Percentiles rank a stretch among this genome's conserved stretches.
These are phyloP conservation scores for Nematolebias whitei DNA, from an alignment of 2,113 vertebrate genomes.

Conservation along the genomic window DNA sequence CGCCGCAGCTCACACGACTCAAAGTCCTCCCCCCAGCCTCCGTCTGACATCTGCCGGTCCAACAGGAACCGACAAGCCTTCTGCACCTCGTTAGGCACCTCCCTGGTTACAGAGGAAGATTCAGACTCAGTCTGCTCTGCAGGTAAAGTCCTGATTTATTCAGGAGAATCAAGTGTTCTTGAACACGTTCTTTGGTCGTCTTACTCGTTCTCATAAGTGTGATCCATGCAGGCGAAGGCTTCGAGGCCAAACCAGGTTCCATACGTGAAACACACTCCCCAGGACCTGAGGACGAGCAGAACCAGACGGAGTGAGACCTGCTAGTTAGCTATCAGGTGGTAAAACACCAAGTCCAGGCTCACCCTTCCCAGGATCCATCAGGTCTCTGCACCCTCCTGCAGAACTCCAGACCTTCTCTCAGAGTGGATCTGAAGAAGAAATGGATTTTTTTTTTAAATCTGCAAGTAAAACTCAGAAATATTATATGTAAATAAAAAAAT, in stretches of 20 bases:
- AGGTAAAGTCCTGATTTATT: no score
- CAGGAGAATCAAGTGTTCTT: not conserved
- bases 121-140: no score
- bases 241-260: constrained; percentile 96
- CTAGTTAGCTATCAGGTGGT: not conserved
- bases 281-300: constrained; percentile 80
- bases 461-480: no score
- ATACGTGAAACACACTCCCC: constrained; percentile 97
- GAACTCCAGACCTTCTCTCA: constrained; percentile 85
- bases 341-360: no score
- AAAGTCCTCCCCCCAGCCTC: constrained; percentile 97
- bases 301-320: not conserved
- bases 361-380: constrained; percentile 98
- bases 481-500: no score
- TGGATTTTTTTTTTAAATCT: not conserved
- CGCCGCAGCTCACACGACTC: constrained; percentile 88
- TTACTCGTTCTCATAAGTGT: constrained; percentile 82
- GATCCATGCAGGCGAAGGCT: constrained; percentile 92
- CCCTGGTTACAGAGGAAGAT: constrained; percentile 59
- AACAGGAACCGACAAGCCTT: constrained; percentile 89
- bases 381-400: constrained; percentile 84
- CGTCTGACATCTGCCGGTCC: constrained; percentile 89
- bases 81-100: constrained; percentile 81
- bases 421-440: constrained; percentile 81
- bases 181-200: not conserved